A percentile compares a stretch with the other conserved stretches of the same genome.
phyloP scores from a whole-genome alignment of 1,140 invertebrate genomes.

The Steinernema feltiae region DNA sequence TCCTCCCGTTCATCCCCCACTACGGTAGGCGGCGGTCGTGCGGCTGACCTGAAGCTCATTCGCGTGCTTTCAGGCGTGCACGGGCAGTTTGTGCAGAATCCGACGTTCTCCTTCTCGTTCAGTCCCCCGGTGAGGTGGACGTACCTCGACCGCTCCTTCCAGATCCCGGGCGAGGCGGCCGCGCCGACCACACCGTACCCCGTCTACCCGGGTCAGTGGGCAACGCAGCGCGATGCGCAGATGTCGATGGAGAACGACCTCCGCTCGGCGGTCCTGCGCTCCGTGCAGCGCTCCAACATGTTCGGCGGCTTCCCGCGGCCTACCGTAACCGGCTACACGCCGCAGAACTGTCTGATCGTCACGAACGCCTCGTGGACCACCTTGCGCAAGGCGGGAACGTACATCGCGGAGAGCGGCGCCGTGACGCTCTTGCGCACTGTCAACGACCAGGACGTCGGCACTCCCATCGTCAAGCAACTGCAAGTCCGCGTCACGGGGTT shows the following conservation, averaged over 20 bases:
- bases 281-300: not conserved
- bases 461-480: not conserved
- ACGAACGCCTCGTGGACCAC: not conserved
- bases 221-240: not conserved
- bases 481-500: not conserved
- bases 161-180: not conserved
- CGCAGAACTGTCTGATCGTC: not conserved
- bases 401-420: not conserved
- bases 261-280: not conserved
- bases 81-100: not conserved
- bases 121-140: not conserved
- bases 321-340: not conserved
- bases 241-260: not conserved
- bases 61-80: not conserved
- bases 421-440: not conserved
- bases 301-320: not conserved
- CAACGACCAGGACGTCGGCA: not conserved
- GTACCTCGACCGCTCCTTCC: not conserved
- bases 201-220: not conserved
- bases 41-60: not conserved
- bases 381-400: not conserved
- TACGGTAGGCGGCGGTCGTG: not conserved
- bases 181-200: not conserved
- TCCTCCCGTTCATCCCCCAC: not conserved
- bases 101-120: conserved; percentile 4